phyloP scores from a whole-genome alignment of 2,888 invertebrate species.

The Baccha elongata region DNA sequence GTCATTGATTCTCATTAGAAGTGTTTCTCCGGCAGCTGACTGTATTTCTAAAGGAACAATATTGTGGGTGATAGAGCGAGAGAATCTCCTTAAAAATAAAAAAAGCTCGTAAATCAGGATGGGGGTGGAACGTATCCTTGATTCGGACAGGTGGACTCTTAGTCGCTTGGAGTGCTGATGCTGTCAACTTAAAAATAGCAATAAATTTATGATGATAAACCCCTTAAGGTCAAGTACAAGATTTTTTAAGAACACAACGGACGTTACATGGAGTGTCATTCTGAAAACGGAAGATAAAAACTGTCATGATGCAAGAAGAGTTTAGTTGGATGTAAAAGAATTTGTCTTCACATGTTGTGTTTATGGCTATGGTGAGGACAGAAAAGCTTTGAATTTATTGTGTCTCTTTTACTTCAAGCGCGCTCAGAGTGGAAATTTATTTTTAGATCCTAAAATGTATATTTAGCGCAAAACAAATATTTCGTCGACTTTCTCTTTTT shows the following conservation, averaged over 20 bases:
- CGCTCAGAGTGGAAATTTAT: constrained; percentile 29
- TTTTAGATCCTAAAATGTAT: constrained; percentile 47
- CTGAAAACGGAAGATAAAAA: neutral
- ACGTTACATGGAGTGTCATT: neutral
- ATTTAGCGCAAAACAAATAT: constrained; percentile 46
- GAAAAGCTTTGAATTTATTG: constrained; percentile 35
- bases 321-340: neutral
- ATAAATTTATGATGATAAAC: constrained; percentile 48
- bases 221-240: constrained; percentile 61
- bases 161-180: constrained; percentile 26
- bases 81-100: constrained; percentile 6
- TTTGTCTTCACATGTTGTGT: constrained; percentile 1
- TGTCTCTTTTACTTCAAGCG: constrained; percentile 2
- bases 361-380: neutral
- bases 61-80: neutral
- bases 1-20: neutral
- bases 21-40: neutral
- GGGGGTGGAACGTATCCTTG: constrained; percentile 8
- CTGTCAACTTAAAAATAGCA: constrained; percentile 41
- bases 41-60: neutral
- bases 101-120: constrained; percentile 33
- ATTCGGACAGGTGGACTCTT: neutral
- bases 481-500: constrained; percentile 24
- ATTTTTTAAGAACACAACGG: constrained; percentile 19
- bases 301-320: neutral